Evolutionary conservation across 2,888 invertebrate species (phyloP).

Genomic region (Apocheima hispidaria): DNA sequence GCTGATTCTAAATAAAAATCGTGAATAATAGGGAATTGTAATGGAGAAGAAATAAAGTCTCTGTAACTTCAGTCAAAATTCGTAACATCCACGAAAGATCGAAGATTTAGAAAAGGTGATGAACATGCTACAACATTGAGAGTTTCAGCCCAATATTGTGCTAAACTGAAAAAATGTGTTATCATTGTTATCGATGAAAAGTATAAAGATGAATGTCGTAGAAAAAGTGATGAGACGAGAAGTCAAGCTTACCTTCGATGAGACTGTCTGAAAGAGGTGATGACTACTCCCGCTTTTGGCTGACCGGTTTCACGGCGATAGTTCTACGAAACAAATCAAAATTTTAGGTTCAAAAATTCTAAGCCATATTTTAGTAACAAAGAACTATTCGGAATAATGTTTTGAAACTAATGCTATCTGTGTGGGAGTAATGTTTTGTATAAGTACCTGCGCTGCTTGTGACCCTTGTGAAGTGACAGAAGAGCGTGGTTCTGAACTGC

Average conservation of each 20-base stretch:
- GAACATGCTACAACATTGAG: conserved; percentile 76
- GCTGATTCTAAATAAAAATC: background rate
- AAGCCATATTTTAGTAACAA: no score
- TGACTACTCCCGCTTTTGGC: conserved; percentile 94
- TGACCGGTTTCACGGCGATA: conserved; percentile 81
- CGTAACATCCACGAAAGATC: conserved; percentile 25
- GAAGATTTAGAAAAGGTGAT: conserved; percentile 36
- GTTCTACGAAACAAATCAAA: conserved; percentile 58
- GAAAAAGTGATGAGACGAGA: background rate
- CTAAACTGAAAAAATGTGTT: conserved; percentile 53
- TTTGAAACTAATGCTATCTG: background rate
- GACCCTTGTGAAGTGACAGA: conserved; percentile 80
- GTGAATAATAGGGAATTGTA: background rate
- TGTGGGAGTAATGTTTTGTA: background rate
- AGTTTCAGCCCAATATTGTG: conserved; percentile 64
- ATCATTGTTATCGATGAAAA: conserved; percentile 46
- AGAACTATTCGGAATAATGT: background rate
- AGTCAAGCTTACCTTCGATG: conserved; percentile 89
- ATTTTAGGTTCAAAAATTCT: background rate
- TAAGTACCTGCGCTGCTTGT: conserved; percentile 70
- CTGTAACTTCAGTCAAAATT: conserved; percentile 16
- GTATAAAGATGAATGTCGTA: conserved; percentile 43
- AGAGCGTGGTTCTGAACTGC: conserved; percentile 76
- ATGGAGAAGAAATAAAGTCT: background rate
- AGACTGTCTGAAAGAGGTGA: conserved; percentile 95